These are phyloP conservation scores for Cryptotis parvus DNA, from an alignment of 2,113 vertebrate genomes.

Conservation along the genomic window DNA sequence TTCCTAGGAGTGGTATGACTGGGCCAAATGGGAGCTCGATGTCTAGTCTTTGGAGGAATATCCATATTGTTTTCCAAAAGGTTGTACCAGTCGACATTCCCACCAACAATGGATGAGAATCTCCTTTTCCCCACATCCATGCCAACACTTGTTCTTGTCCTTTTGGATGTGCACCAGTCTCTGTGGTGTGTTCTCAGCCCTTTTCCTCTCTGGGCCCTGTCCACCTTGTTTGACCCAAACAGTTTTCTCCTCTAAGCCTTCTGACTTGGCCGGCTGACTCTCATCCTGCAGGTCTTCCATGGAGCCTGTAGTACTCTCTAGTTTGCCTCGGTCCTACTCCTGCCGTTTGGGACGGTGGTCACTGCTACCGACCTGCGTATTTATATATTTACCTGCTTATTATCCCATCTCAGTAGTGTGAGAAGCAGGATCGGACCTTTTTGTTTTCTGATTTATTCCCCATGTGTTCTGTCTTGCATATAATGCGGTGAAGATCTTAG, in stretches of 20 bases:
- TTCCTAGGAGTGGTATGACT: too few relatives aligned
- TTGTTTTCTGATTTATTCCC: not conserved
- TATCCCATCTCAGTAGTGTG: not conserved
- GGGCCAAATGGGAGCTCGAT: too few relatives aligned
- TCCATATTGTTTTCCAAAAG: too few relatives aligned
- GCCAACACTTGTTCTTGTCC: too few relatives aligned
- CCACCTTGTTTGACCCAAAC: not conserved
- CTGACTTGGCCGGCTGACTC: not conserved
- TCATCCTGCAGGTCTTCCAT: not conserved
- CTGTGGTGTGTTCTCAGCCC: too few relatives aligned
- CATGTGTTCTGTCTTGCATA: not conserved
- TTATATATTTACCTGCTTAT: not conserved
- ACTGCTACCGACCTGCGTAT: not conserved
- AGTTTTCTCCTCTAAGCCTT: not conserved
- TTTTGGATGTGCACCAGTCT: too few relatives aligned
- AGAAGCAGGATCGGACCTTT: not conserved
- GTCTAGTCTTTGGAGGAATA: too few relatives aligned
- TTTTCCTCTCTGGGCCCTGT: not conserved
- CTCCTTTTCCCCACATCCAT: too few relatives aligned
- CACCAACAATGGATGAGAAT: too few relatives aligned
- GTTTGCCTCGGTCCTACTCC: not conserved
- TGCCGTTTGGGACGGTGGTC: not conserved
- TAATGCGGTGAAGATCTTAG: too few relatives aligned
- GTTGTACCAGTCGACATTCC: too few relatives aligned
- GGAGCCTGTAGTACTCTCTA: not conserved